Evolutionary conservation across 2,888 invertebrate genomes (phyloP).

Genomic region (Temnothorax unifasciatus): DNA sequence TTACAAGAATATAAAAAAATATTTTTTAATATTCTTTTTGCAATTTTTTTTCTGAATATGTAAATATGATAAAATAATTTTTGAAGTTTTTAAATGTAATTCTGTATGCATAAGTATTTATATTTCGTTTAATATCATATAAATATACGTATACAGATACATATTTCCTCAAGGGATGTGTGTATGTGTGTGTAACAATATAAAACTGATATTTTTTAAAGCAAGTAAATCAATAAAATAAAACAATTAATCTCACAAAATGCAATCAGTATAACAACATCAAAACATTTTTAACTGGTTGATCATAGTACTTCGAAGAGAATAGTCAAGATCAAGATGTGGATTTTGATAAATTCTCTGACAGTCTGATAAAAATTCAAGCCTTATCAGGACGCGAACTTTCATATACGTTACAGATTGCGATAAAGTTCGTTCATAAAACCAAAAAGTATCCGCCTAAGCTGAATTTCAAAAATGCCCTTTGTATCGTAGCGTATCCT

Average conservation of each 20-base stretch:
- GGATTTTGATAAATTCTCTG: not conserved
- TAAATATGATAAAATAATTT: not conserved
- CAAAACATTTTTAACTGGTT: not conserved
- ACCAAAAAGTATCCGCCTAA: conserved; percentile 14
- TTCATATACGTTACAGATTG: conserved; percentile 14
- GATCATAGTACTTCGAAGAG: not conserved
- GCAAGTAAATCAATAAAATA: not conserved
- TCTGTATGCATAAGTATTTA: not conserved
- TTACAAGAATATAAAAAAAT: not conserved
- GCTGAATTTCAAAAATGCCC: conserved; percentile 26
- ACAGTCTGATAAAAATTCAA: conserved; percentile 30
- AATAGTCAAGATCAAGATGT: not conserved
- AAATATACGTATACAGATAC: not conserved
- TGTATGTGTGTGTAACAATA: not conserved
- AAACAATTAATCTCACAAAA: not conserved
- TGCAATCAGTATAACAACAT: not conserved
- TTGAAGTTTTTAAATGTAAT: not conserved
- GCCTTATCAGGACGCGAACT: not conserved
- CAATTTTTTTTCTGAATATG: not conserved
- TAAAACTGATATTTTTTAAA: not conserved
- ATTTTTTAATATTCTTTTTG: not conserved
- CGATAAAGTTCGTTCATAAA: conserved; percentile 45
- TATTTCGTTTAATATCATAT: conserved; percentile 14
- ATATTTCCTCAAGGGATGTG: not conserved
- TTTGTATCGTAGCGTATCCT: conserved; percentile 3